phyloP scores from a whole-genome alignment of 2,113 vertebrate species.

The Callocephalon fimbriatum region DNA sequence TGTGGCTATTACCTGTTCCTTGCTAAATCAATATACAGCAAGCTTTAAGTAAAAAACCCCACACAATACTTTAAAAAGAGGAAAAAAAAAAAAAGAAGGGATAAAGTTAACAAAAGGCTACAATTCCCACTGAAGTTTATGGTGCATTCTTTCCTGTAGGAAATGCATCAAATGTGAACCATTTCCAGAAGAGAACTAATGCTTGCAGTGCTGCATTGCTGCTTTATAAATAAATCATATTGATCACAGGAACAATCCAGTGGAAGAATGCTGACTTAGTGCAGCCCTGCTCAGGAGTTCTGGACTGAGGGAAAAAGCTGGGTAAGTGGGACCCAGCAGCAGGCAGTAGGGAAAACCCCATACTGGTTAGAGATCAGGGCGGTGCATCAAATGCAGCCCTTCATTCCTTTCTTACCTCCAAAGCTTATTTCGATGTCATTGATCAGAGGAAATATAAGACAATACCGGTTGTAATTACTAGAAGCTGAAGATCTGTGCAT shows the following conservation, averaged over 20 bases:
- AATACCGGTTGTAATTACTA: not conserved
- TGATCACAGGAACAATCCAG: slow-evolving; percentile 55
- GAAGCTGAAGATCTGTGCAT: not conserved
- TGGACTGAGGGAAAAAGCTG: not conserved
- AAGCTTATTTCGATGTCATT: not conserved
- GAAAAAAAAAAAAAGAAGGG: not conserved
- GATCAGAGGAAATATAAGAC: not conserved
- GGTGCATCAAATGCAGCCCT: not conserved
- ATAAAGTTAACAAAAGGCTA: not conserved
- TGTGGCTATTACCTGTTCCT: slow-evolving; percentile 25
- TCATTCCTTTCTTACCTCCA: not conserved
- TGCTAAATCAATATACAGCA: slow-evolving; percentile 34
- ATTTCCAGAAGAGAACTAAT: slow-evolving; percentile 13
- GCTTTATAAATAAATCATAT: slow-evolving; percentile 72
- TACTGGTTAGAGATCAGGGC: not conserved
- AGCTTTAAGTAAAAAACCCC: not conserved
- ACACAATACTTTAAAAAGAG: not conserved
- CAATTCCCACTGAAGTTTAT: not conserved
- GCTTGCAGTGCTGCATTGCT: slow-evolving; percentile 61
- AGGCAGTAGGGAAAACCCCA: not conserved
- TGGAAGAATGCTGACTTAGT: slow-evolving; percentile 59
- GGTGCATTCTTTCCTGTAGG: not conserved
- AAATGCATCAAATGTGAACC: slow-evolving; percentile 14
- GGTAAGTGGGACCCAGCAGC: not conserved
- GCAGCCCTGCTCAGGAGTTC: not conserved